Evolutionary conservation across 1,140 invertebrate genomes (phyloP).

Genomic region (Eumeta japonica): DNA sequence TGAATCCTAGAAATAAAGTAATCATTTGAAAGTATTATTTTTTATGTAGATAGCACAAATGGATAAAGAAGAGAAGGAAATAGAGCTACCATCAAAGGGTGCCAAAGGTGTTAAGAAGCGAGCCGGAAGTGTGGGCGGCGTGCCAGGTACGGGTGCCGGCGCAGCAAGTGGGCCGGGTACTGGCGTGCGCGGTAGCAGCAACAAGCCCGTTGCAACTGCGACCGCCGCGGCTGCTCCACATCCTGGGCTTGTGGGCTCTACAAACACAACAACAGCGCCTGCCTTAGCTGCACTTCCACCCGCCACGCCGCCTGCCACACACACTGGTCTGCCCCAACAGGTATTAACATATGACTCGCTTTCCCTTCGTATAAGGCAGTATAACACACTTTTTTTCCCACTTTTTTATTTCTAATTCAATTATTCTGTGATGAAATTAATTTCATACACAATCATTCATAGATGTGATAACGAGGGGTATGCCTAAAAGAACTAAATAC

Average conservation of each 20-base stretch:
- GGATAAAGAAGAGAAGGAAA: constrained; percentile 86
- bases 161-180: too few species aligned
- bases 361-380: too few species aligned
- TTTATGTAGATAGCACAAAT: constrained; percentile 80
- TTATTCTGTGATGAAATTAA: not conserved
- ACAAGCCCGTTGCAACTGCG: constrained; percentile 40
- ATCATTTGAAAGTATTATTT: too few species aligned
- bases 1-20: too few species aligned
- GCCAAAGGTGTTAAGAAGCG: constrained; percentile 67
- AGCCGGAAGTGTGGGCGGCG: constrained; percentile 16
- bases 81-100: constrained; percentile 73
- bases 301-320: constrained; percentile 34
- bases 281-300: constrained; percentile 21
- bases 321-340: constrained; percentile 47
- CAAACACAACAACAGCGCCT: constrained; percentile 59
- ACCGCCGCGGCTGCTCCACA: constrained; percentile 24
- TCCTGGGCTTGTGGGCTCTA: constrained; percentile 48
- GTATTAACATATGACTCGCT: too few species aligned
- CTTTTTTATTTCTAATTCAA: not conserved
- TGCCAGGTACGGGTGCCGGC: constrained; percentile 36
- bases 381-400: too few species aligned
- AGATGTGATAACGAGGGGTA: too few species aligned
- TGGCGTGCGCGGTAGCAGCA: constrained; percentile 28
- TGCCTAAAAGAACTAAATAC: too few species aligned
- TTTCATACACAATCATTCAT: constrained; percentile 2